A percentile compares a stretch with the other conserved stretches of the same genome.
Conservation (phyloP, 2,797 vertebrate species). For the Enteromius mattozi region DNA sequence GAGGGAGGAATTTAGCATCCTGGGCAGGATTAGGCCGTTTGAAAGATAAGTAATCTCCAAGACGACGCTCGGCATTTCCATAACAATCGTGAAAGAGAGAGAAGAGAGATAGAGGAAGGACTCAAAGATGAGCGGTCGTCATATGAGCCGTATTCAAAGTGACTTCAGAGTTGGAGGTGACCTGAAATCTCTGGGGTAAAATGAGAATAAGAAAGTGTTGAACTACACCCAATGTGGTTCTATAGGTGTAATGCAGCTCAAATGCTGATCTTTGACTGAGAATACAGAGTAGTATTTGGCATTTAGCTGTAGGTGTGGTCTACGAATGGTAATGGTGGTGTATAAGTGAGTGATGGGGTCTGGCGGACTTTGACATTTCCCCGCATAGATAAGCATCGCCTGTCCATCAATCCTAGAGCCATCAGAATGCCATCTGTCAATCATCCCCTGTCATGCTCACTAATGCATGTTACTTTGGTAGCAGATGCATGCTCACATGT, state of each 20-base stretch:
- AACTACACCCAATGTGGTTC: neutral
- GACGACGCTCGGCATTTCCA: constrained; percentile 53
- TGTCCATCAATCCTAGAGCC: constrained; percentile 74
- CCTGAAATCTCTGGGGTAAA: constrained; percentile 39
- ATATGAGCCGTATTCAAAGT: constrained; percentile 42
- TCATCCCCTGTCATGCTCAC: constrained; percentile 65
- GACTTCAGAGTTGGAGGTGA: constrained; percentile 47
- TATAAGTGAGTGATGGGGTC: neutral
- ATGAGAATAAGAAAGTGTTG: neutral
- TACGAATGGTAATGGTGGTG: neutral
- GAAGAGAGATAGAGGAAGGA: constrained; percentile 30
- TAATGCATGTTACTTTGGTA: neutral
- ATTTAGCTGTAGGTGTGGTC: constrained; percentile 38
- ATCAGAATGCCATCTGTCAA: constrained; percentile 84
- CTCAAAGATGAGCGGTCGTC: constrained; percentile 25
- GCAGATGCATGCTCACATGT: constrained; percentile 4
- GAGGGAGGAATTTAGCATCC: constrained; percentile 38
- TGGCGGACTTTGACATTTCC: constrained; percentile 79
- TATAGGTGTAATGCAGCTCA: neutral
- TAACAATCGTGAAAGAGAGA: constrained; percentile 51
- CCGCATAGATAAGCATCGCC: constrained; percentile 81
- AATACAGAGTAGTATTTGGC: constrained; percentile 13
- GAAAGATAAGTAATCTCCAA: constrained; percentile 55
- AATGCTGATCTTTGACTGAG: constrained; percentile 8
- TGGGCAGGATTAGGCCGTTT: constrained; percentile 54